A percentile compares a stretch with the other conserved stretches of the same genome.
phyloP scores from a whole-genome alignment of 1,140 invertebrate genomes.

The Agrypnia vestita region DNA sequence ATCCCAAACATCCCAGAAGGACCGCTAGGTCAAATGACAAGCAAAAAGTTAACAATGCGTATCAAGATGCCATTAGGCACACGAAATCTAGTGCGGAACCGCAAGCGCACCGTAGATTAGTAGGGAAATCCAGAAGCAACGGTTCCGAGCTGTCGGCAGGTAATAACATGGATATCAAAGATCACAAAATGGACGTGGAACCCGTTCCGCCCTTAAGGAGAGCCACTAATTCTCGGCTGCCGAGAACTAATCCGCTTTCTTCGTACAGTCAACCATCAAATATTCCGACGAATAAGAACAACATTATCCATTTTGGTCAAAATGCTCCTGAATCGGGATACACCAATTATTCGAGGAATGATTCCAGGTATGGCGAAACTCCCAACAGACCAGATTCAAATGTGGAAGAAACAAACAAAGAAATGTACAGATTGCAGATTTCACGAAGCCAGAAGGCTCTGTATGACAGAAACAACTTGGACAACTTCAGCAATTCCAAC shows the following conservation, averaged over 20 bases:
- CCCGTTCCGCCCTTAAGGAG: slow-evolving; percentile 70
- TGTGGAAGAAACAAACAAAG: slow-evolving; percentile 72
- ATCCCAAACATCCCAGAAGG: slow-evolving; percentile 68
- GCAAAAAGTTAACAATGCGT: slow-evolving; percentile 61
- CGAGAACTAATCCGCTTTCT: slow-evolving; percentile 72
- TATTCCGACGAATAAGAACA: slow-evolving; percentile 55
- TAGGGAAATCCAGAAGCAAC: slow-evolving; percentile 64
- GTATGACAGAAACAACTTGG: slow-evolving; percentile 69
- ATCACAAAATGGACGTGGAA: slow-evolving; percentile 62
- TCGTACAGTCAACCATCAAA: slow-evolving; percentile 66
- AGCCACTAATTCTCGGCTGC: slow-evolving; percentile 69
- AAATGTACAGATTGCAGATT: slow-evolving; percentile 72
- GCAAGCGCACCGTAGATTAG: slow-evolving; percentile 49
- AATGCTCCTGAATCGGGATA: slow-evolving; percentile 35
- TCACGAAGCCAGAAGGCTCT: slow-evolving; percentile 71
- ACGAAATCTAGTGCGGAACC: slow-evolving; percentile 54
- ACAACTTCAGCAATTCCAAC: slow-evolving; percentile 68
- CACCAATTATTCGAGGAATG: slow-evolving; percentile 34
- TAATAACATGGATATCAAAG: slow-evolving; percentile 2
- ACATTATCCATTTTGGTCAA: slow-evolving; percentile 71
- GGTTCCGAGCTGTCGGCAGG: slow-evolving; percentile 45
- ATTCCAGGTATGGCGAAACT: slow-evolving; percentile 30
- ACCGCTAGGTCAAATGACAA: slow-evolving; percentile 63
- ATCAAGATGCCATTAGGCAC: slow-evolving; percentile 52
- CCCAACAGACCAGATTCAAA: slow-evolving; percentile 67